Evolutionary conservation across 2,888 invertebrate species (phyloP), one percentile per base, ranked within the genome.

Genomic region (Cephus rjabovi): DNA sequence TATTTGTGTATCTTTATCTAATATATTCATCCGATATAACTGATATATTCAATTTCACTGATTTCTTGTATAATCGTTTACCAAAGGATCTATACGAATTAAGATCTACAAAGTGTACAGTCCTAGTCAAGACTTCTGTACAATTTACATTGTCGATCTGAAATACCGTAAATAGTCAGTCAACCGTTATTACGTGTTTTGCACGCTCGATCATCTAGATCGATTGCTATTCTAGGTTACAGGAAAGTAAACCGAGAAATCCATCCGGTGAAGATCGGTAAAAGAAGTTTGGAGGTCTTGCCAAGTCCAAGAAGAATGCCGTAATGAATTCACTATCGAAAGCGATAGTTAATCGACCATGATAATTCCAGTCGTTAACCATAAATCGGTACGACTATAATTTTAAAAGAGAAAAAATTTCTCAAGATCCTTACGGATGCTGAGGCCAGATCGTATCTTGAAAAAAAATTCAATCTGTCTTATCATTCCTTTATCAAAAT

Each of bases 161-260:
- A 15, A 56, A 56, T 23, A 34, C 31, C 30, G 56, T 56, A 56
- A 15, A 56, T 23, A 23, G 56, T 56, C 56, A 23, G 56, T 56
- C 23, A 56, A 56, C 56, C 56, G 23, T 56, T 56, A 56, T 56
- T 56, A 56, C 23, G 56, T 23, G 56, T 56, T 56, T 23, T 56
- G 56, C 56, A 9, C 56, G 56, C 56, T 23, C 56, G 56, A 56
- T 56, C 23, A 2, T 56, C 9, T 23, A 56, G 56, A 56, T 56
- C 56, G 56, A 56, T 56, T 56, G 56, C 56, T 9, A 23, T 56
- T 40, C 56, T 56, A n/a, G 77, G 74, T 35, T 34, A 74, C 69
- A 12, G 35, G 23, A 73, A 73, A 74, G 37, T 74, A 34, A 75
- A 40, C 31, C 30, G 68, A 37, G 74, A 74, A 34, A 74, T 11